Conservation (phyloP, 2,797 vertebrate species). For the Acanthis flammea region DNA sequence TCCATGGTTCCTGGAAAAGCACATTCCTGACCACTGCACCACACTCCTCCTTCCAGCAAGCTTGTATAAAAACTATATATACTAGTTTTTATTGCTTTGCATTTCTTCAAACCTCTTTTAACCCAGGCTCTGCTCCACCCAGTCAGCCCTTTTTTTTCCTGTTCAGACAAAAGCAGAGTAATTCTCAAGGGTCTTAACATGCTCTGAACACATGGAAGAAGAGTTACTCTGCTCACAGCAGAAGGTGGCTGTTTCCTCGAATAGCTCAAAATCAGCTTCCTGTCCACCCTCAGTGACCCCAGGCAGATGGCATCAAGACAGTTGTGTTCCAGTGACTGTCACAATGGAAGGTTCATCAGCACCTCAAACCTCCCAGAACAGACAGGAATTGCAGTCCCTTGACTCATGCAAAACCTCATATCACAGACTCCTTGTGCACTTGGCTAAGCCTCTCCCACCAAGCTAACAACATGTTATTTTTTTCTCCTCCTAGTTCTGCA, state of each 20-base stretch:
- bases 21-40: neutral
- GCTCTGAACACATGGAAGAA: neutral
- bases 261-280: neutral
- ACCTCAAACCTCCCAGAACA: neutral
- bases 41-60: neutral
- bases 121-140: neutral
- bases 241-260: neutral
- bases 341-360: neutral
- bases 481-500: slow-evolving; percentile 5
- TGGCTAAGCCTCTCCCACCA: neutral
- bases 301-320: neutral
- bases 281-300: neutral
- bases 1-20: neutral
- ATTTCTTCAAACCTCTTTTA: neutral
- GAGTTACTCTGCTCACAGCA: neutral
- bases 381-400: neutral
- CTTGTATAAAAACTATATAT: neutral
- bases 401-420: neutral
- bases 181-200: neutral
- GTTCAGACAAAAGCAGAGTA: neutral
- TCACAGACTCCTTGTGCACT: neutral
- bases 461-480: neutral
- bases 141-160: neutral
- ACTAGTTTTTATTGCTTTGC: neutral
- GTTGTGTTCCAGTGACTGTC: neutral